These are phyloP conservation scores for Galerucella pusilla DNA, from an alignment of 2,888 invertebrate species.

Conservation along the genomic window DNA sequence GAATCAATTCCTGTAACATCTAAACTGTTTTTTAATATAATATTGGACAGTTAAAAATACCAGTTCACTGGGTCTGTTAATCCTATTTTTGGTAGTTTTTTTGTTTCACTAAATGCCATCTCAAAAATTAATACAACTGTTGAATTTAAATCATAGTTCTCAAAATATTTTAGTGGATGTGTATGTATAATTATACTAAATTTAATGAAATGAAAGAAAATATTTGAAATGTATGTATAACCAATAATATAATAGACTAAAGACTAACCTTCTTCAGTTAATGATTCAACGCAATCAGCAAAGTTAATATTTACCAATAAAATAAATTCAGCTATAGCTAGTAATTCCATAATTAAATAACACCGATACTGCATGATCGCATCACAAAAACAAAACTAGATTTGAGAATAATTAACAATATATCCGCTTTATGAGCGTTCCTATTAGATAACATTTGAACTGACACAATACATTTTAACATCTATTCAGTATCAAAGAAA, in stretches of 20 bases:
- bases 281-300: background rate
- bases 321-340: background rate
- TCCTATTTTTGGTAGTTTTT: too few relatives aligned
- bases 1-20: too few relatives aligned
- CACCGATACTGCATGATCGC: background rate
- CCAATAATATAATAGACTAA: background rate
- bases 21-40: too few relatives aligned
- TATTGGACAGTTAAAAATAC: too few relatives aligned
- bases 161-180: too few relatives aligned
- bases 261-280: slow-evolving; percentile 9
- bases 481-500: background rate
- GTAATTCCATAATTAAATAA: background rate
- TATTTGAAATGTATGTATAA: background rate
- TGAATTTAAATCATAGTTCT: too few relatives aligned
- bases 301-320: background rate
- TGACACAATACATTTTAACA: background rate
- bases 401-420: background rate
- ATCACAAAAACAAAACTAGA: background rate
- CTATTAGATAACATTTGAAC: slow-evolving; percentile 18
- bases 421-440: background rate
- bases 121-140: too few relatives aligned
- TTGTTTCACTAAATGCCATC: too few relatives aligned
- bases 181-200: too few relatives aligned
- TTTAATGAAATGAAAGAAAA: too few relatives aligned
- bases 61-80: too few relatives aligned